A percentile compares a stretch with the other conserved stretches of the same genome.
These are phyloP conservation scores for Hypomecis punctinalis DNA, from an alignment of 2,888 invertebrate genomes.

Conservation along the genomic window DNA sequence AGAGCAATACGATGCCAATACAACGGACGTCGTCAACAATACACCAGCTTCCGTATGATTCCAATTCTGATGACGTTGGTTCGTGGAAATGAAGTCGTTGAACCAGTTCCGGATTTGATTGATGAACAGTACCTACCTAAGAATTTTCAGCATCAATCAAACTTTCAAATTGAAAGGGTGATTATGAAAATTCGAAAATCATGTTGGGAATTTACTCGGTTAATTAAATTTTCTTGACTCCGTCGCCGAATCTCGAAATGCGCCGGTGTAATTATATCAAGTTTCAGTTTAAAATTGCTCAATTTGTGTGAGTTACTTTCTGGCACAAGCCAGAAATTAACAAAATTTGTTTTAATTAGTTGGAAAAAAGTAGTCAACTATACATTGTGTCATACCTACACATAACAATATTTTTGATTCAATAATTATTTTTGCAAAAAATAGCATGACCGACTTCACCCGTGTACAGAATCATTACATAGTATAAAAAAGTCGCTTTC, in stretches of 20 bases:
- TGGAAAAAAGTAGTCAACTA: too few species aligned
- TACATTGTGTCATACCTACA: too few species aligned
- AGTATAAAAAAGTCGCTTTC: too few species aligned
- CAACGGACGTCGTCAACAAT: conserved; percentile 7
- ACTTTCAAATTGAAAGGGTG: conserved; percentile 21
- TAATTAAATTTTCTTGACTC: conserved; percentile 18
- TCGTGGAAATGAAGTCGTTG: conserved; percentile 14
- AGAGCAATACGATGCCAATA: conserved; percentile 58
- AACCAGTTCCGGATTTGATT: conserved; percentile 18
- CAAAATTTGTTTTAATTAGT: too few species aligned
- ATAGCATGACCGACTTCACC: too few species aligned
- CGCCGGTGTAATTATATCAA: neutral
- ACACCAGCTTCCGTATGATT: conserved; percentile 37
- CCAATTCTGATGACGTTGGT: conserved; percentile 27
- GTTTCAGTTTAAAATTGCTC: neutral
- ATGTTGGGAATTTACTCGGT: conserved; percentile 13
- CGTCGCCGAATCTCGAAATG: neutral
- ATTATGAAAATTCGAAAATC: conserved; percentile 21
- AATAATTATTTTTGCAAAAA: too few species aligned
- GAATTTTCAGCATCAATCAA: conserved; percentile 21
- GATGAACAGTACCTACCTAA: conserved; percentile 11
- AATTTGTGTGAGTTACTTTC: neutral
- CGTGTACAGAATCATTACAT: too few species aligned
- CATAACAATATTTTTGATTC: too few species aligned
- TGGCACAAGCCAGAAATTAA: too few species aligned